These are phyloP conservation scores for Ceuthmochares aereus DNA, from an alignment of 2,113 vertebrate genomes.

Conservation along the genomic window DNA sequence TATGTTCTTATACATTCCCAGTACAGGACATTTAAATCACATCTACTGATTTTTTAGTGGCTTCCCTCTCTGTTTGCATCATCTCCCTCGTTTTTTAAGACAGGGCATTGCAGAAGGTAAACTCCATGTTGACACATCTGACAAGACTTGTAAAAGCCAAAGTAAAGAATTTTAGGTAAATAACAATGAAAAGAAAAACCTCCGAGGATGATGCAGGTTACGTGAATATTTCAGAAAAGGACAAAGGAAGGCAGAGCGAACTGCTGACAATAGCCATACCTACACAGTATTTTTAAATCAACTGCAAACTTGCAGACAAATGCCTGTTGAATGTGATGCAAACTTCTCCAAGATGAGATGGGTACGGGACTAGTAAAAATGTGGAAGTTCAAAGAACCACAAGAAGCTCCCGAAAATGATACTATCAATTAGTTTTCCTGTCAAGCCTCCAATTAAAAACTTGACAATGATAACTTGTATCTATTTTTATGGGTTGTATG, in stretches of 20 bases:
- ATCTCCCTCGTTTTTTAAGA: not conserved
- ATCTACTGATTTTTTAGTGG: slow-evolving; percentile 5
- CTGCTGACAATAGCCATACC: not conserved
- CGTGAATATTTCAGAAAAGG: not conserved
- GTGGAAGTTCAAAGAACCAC: not conserved
- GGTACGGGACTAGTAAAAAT: not conserved
- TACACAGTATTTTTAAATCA: not conserved
- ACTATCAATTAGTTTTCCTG: not conserved
- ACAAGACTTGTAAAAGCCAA: not conserved
- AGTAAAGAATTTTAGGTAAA: not conserved
- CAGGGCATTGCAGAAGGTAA: not conserved
- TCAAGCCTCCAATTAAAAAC: not conserved
- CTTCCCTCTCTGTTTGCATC: not conserved
- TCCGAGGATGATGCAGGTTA: not conserved
- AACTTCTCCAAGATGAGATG: not conserved
- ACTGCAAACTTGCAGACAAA: not conserved
- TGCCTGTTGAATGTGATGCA: not conserved
- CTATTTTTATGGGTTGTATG: not conserved
- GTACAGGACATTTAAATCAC: not conserved
- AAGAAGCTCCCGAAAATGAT: not conserved
- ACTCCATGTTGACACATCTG: not conserved
- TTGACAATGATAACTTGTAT: not conserved
- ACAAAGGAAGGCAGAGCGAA: not conserved
- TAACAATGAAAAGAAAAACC: not conserved
- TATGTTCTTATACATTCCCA: not conserved